A percentile compares a stretch with the other conserved stretches of the same genome.
Conservation (phyloP, 2,888 invertebrate species). For the Drosophila cognata region DNA sequence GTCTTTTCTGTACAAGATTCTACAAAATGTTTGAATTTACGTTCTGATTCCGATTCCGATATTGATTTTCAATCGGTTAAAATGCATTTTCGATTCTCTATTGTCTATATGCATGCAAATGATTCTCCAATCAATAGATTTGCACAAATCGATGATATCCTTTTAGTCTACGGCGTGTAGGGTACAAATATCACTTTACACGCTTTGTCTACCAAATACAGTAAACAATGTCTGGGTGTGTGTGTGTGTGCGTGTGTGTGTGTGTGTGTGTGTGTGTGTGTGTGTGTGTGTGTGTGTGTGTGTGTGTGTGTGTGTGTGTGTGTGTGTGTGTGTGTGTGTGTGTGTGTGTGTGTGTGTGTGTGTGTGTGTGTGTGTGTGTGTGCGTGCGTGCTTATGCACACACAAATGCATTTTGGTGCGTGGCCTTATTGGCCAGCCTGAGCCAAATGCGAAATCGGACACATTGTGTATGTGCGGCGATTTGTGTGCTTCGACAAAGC, state of each 20-base stretch:
- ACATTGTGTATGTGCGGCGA: constrained; percentile 67
- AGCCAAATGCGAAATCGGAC: constrained; percentile 46
- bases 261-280: constrained; percentile 23
- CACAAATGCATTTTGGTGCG: constrained; percentile 56
- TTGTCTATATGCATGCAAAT: neutral
- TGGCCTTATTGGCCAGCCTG: constrained; percentile 31
- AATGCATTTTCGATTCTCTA: neutral
- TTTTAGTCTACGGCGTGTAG: neutral
- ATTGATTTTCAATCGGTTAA: neutral
- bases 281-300: constrained; percentile 15
- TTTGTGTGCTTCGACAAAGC: constrained; percentile 41
- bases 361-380: constrained; percentile 15
- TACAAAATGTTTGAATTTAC: too few relatives aligned
- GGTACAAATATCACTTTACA: constrained; percentile 60
- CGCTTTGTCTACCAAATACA: constrained; percentile 33
- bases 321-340: constrained; percentile 18
- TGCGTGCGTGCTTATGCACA: constrained; percentile 14
- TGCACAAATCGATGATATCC: neutral
- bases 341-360: constrained; percentile 24
- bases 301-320: constrained; percentile 14
- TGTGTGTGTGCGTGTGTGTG: constrained; percentile 17
- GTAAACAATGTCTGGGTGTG: constrained; percentile 14
- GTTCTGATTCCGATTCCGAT: neutral
- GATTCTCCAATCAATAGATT: neutral
- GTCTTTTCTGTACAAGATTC: too few relatives aligned